Base-by-base conservation (phyloP, 1,140 invertebrate genomes). In the Drosophila ercepeae region DNA sequence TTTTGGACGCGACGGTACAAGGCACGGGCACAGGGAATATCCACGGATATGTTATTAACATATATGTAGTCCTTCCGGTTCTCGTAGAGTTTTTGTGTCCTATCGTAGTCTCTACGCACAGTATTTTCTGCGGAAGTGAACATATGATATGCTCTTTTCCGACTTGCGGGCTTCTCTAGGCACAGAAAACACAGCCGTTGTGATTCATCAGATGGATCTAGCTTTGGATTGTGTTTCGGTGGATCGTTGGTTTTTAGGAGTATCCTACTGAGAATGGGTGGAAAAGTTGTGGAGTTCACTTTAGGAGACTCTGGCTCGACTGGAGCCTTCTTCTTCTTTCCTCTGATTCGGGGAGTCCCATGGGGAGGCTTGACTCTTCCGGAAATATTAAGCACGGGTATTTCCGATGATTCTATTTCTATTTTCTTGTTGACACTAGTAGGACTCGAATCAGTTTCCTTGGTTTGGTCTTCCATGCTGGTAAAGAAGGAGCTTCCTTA, bases 151-250 rank as follows among this genome's bases (percentile, higher is more conserved):
- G 29, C 41, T 0, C 51, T 34, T 39, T 53, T 42, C 3, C 18
- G 9, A 23, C 32, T 14, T 8, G 13, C 42, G 7, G 29, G 58
- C n/a, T 70, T 76, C 1, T 52, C 25, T 1, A 76, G 34, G 13
- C 74, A 76, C 0, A 76, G 51, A 3, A 70, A 54, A 36, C 74
- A 50, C 8, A 76, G 27, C 5, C 6, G 42, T 9, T n/a, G 64
- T 1, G 14, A 23, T 11, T n/a, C 1, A n/a, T 39, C 60, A 2
- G 8, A 18, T 4, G 16, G 1, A 34, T 55, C 45, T 1, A 11
- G 0, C 2, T 34, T 39, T 0, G 16, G 11, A 11, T n/a, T 7
- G 6, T 11, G 14, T 9, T 3, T 18, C 1, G 64, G 46, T 7
- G 65, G 41, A 7, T 18, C 18, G 27, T 46, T 7, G 5, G n/a